A percentile compares a stretch with the other conserved stretches of the same genome.
Evolutionary conservation across 2,113 vertebrate genomes (phyloP).

Genomic region (Megaceryle maxima): DNA sequence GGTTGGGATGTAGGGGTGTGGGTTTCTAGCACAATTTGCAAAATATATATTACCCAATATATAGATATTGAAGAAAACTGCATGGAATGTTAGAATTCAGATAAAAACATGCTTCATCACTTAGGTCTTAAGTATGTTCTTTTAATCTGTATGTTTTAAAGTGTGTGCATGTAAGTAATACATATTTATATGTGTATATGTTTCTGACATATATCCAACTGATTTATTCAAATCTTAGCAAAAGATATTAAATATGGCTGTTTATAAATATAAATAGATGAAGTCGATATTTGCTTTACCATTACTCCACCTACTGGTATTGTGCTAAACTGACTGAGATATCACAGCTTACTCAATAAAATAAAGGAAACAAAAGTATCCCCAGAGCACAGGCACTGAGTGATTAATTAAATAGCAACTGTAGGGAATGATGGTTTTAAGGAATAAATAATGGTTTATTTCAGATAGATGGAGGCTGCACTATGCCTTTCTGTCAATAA

Average conservation of each 20-base stretch:
- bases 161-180: background rate
- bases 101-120: background rate
- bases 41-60: background rate
- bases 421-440: background rate
- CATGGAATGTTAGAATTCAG: background rate
- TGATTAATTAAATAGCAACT: background rate
- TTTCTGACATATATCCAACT: background rate
- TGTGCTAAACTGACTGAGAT: conserved; percentile 47
- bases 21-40: background rate
- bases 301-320: conserved; percentile 81
- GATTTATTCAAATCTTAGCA: conserved; percentile 49
- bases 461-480: background rate
- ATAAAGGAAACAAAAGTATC: background rate
- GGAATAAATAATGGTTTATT: background rate
- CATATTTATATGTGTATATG: background rate
- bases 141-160: background rate
- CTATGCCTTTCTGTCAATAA: background rate
- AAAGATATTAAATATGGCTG: conserved; percentile 46
- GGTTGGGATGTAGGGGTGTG: background rate
- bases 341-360: background rate
- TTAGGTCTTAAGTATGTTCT: background rate
- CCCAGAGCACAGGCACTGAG: background rate
- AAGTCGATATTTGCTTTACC: conserved; percentile 74
- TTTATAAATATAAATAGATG: conserved; percentile 22
- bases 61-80: background rate